phyloP scores from a whole-genome alignment of 2,888 invertebrate species.

The Laothoe populi region DNA sequence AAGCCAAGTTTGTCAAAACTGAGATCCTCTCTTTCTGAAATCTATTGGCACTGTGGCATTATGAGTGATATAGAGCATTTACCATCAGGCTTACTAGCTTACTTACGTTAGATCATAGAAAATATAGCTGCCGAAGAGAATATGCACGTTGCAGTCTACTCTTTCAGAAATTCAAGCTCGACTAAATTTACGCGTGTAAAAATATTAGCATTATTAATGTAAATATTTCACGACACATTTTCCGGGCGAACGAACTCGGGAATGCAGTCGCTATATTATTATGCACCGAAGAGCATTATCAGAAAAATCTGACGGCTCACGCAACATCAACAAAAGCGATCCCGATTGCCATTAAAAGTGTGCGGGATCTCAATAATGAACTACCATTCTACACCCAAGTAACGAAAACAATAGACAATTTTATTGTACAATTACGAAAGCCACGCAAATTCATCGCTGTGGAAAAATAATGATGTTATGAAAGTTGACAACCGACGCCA shows the following conservation, averaged over 20 bases:
- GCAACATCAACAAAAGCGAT: slow-evolving; percentile 32
- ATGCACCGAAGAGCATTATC: slow-evolving; percentile 18
- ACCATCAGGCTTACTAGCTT: too few species aligned
- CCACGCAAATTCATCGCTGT: slow-evolving; percentile 24
- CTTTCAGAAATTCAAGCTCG: background rate
- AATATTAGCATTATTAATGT: background rate
- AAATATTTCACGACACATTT: slow-evolving; percentile 11
- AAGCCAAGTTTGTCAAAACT: too few species aligned
- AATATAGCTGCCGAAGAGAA: too few species aligned
- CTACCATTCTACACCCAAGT: slow-evolving; percentile 18
- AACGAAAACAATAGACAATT: slow-evolving; percentile 3
- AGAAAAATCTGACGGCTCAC: slow-evolving; percentile 19
- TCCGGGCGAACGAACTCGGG: background rate
- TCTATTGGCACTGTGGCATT: too few species aligned
- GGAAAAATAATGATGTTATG: slow-evolving; percentile 27
- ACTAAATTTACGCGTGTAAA: background rate
- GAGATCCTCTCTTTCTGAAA: too few species aligned
- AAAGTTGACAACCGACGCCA: slow-evolving; percentile 13
- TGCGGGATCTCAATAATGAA: slow-evolving; percentile 27
- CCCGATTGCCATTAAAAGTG: slow-evolving; percentile 32
- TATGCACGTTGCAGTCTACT: too few species aligned
- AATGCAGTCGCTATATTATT: slow-evolving; percentile 12
- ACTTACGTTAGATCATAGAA: too few species aligned
- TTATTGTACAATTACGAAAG: slow-evolving; percentile 28
- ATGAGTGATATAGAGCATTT: too few species aligned